phyloP scores from a whole-genome alignment of 2,797 vertebrate species.

The Esox lucius region DNA sequence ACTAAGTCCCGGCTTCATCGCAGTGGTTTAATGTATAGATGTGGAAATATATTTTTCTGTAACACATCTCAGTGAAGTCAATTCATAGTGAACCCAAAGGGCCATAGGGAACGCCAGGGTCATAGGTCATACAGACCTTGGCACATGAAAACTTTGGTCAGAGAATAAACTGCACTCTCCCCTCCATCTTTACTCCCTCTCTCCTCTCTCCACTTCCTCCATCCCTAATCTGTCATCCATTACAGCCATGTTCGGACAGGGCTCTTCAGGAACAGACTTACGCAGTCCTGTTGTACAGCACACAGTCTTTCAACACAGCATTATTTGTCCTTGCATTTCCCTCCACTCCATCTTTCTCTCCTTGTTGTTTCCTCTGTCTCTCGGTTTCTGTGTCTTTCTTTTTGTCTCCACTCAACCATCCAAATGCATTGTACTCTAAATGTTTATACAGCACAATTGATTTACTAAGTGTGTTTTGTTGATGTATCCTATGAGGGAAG shows the following conservation, averaged over 20 bases:
- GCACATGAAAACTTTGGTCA: slow-evolving; percentile 39
- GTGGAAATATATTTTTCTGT: too few species aligned
- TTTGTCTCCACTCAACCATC: background rate
- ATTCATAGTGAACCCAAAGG: too few species aligned
- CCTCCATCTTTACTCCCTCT: slow-evolving; percentile 28
- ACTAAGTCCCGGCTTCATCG: too few species aligned
- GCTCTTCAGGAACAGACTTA: slow-evolving; percentile 40
- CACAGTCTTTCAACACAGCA: slow-evolving; percentile 6
- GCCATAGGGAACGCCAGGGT: too few species aligned
- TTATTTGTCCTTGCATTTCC: slow-evolving; percentile 38
- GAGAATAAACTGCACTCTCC: slow-evolving; percentile 41
- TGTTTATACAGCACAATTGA: background rate
- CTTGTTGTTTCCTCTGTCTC: slow-evolving; percentile 15
- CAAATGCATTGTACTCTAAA: background rate
- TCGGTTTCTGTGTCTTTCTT: background rate
- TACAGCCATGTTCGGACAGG: slow-evolving; percentile 32
- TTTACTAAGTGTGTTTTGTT: background rate
- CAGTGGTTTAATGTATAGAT: too few species aligned
- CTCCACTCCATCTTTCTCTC: slow-evolving; percentile 8
- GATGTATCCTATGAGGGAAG: background rate
- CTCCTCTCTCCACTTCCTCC: slow-evolving; percentile 24
- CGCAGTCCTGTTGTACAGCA: slow-evolving; percentile 21
- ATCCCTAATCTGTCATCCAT: slow-evolving; percentile 49
- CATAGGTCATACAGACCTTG: slow-evolving; percentile 15
- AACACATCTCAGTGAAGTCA: too few species aligned